These are phyloP conservation scores for Leptodactylus fuscus DNA, from an alignment of 2,113 vertebrate genomes.

Conservation along the genomic window DNA sequence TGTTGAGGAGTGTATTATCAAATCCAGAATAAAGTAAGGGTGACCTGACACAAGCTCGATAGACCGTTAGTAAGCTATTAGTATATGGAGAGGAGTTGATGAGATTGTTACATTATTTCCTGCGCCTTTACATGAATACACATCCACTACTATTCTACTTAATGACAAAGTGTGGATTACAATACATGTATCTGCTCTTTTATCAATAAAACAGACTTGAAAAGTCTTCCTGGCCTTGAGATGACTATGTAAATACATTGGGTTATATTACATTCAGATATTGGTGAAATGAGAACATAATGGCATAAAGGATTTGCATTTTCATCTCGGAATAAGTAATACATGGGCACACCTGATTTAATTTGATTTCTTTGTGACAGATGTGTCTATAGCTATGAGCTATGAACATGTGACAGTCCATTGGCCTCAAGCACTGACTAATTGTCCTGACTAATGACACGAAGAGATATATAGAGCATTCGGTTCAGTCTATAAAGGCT, in stretches of 20 bases:
- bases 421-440: constrained; percentile 24
- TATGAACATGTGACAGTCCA: constrained; percentile 44
- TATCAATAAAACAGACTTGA: neutral
- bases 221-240: neutral
- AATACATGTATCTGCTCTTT: neutral
- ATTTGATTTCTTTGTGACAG: constrained; percentile 34
- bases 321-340: neutral
- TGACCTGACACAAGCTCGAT: neutral
- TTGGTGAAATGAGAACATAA: neutral
- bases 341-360: constrained; percentile 15
- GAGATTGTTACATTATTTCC: neutral
- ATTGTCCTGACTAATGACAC: constrained; percentile 39
- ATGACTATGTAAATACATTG: neutral
- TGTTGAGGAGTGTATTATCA: neutral
- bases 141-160: neutral
- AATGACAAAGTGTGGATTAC: neutral
- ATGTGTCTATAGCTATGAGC: constrained; percentile 18
- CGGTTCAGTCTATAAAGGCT: constrained; percentile 44
- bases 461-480: constrained; percentile 35
- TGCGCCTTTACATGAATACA: neutral
- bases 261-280: neutral
- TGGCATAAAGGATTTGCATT: neutral
- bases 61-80: neutral
- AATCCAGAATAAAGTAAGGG: neutral
- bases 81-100: neutral